Evolutionary conservation across 53 echinoderm and acorn worm species (phyloP), one percentile per base, ranked within the genome.

Genomic region (Echinometra lucunter): DNA sequence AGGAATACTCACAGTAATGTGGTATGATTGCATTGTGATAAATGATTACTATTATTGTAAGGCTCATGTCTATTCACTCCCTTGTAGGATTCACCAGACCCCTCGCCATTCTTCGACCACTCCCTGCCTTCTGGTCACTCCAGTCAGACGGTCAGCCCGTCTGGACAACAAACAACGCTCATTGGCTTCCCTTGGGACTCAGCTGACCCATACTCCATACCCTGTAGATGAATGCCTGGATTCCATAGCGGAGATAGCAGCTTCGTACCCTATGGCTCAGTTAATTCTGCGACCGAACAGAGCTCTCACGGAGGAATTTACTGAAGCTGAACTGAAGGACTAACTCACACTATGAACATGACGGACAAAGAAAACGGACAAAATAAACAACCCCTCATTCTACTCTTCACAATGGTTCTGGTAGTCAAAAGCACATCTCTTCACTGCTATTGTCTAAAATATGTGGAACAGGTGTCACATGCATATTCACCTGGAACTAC

Each of bases 71-170:
- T 83, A 83, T 13, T 53, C 53, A 6, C 49, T 95, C 66, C 28
- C 27, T 93, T 57, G 17, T 80, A 96, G 98, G 78, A 97, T 97
- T 74, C 96, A 96, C 21, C 70, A 92, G 60, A 96, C 94, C 30
- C 60, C 83, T 55, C 96, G 96, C 23, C 37, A 92, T 37, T 89
- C 58, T 35, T 21, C 89, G 0, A 19, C 95, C 15, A 58, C 95
- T 17, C 95, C 97, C 10, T 89, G 95, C 34, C 88, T 97, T 82
- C 90, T 98, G 23, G 96, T 97, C 74, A 98, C 98, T 12, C 98
- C 98, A 17, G 98, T 98, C 58, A 95, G 98, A 28, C 95, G 98
- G 35, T 98, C 98, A 28, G 90, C 96, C 44, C 95, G 98, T 32
- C 94, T 98, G 89, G 94, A 94, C 66, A 96, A 97, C 63, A 96